Evolutionary conservation across 2,113 vertebrate genomes (phyloP).

Genomic region (Myxocyprinus asiaticus): DNA sequence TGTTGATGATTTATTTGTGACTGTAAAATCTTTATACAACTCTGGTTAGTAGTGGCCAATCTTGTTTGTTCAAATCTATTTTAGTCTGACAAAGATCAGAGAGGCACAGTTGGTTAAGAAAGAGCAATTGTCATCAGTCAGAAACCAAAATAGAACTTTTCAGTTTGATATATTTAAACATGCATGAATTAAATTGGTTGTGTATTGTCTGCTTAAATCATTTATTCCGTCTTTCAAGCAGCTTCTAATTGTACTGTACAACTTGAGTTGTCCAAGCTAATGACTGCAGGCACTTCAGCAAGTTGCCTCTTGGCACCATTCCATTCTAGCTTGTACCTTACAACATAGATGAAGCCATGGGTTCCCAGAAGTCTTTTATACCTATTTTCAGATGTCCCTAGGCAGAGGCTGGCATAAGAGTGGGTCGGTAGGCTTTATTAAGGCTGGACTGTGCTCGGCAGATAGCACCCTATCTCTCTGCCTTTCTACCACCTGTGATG

Average conservation of each 20-base stretch:
- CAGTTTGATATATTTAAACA: too few relatives aligned
- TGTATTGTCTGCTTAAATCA: neutral
- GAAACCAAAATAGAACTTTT: too few relatives aligned
- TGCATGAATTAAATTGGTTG: neutral
- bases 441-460: conserved; percentile 8
- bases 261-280: neutral
- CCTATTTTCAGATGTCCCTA: conserved; percentile 12
- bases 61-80: too few relatives aligned
- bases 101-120: too few relatives aligned
- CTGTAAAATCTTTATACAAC: neutral
- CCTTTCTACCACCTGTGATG: conserved; percentile 2
- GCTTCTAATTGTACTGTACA: neutral
- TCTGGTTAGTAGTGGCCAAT: too few relatives aligned
- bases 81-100: too few relatives aligned
- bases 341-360: conserved; percentile 20
- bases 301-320: conserved; percentile 12
- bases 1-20: neutral
- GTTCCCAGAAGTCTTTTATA: conserved; percentile 11
- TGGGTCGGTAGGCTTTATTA: conserved; percentile 22
- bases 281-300: neutral
- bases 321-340: conserved; percentile 22
- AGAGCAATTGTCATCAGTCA: too few relatives aligned
- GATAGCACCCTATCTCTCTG: conserved; percentile 1
- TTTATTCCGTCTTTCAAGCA: neutral
- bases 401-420: conserved; percentile 17